Percentiles rank a stretch among this genome's conserved stretches.
Conservation (phyloP, 30 jellyfish, hydroid and myxozoan species). For the Aurelia coerulea region DNA sequence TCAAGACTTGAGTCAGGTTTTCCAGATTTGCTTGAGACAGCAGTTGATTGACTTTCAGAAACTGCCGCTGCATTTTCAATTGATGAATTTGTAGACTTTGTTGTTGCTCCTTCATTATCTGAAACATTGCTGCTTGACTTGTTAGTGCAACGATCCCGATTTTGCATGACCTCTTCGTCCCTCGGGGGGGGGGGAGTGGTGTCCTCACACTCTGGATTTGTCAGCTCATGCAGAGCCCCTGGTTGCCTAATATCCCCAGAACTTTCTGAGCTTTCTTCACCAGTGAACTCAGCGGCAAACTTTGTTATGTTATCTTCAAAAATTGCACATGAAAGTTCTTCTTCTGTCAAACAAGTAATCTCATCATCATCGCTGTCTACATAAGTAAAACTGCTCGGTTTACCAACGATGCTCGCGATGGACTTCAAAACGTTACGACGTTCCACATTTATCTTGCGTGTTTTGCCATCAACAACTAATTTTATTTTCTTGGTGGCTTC, state of each 20-base stretch:
- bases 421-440: background rate
- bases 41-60: conserved; percentile 2
- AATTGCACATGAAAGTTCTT: conserved; percentile 16
- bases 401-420: background rate
- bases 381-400: background rate
- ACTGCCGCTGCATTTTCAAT: conserved; percentile 1
- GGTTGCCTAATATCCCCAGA: too few species aligned
- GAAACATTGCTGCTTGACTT: too few species aligned
- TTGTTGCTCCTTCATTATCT: too few species aligned
- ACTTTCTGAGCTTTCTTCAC: too few species aligned
- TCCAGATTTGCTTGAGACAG: background rate
- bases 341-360: conserved; percentile 25
- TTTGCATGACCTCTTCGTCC: too few species aligned
- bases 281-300: background rate
- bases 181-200: too few species aligned
- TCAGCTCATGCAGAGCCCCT: too few species aligned
- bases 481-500: conserved; percentile 12
- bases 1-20: conserved; percentile 2
- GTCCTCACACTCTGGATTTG: too few species aligned
- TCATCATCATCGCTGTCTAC: background rate
- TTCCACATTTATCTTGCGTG: conserved; percentile 21
- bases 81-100: background rate
- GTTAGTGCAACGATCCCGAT: too few species aligned
- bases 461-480: conserved; percentile 26
- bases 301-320: conserved; percentile 6